phyloP scores from a whole-genome alignment of 30 jellyfish, hydroid and myxozoan species.

The Cassiopea xamachana region DNA sequence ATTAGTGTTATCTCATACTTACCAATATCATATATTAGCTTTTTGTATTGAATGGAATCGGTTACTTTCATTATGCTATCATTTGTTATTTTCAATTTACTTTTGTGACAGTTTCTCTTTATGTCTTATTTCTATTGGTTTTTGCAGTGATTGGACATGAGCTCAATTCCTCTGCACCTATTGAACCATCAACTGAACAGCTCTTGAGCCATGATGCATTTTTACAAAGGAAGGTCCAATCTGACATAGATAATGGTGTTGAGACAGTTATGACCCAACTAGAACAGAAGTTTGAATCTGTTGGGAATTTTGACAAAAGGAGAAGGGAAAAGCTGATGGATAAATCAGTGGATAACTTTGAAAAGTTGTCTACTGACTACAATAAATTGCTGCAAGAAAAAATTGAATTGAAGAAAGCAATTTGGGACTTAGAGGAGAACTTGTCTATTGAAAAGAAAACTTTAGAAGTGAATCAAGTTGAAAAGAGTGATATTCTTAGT shows the following conservation, averaged over 20 bases:
- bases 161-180: background rate
- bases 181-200: background rate
- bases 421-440: constrained; percentile 62
- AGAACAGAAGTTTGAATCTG: background rate
- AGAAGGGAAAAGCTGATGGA: background rate
- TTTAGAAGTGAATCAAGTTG: constrained; percentile 3
- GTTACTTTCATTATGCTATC: too few species aligned
- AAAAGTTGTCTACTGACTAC: constrained; percentile 34
- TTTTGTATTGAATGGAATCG: too few species aligned
- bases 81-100: too few species aligned
- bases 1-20: too few species aligned
- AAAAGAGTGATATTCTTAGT: background rate
- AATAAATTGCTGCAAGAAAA: constrained; percentile 37
- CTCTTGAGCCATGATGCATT: background rate
- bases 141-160: background rate
- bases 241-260: background rate
- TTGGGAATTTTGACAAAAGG: background rate
- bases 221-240: background rate
- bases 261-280: background rate
- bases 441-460: constrained; percentile 33
- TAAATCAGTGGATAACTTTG: background rate
- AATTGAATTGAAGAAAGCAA: constrained; percentile 9
- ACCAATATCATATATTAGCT: too few species aligned
- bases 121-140: background rate
- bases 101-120: background rate